Conservation (phyloP, 2,888 invertebrate species). For the Dasysyrphus albostriatus region DNA sequence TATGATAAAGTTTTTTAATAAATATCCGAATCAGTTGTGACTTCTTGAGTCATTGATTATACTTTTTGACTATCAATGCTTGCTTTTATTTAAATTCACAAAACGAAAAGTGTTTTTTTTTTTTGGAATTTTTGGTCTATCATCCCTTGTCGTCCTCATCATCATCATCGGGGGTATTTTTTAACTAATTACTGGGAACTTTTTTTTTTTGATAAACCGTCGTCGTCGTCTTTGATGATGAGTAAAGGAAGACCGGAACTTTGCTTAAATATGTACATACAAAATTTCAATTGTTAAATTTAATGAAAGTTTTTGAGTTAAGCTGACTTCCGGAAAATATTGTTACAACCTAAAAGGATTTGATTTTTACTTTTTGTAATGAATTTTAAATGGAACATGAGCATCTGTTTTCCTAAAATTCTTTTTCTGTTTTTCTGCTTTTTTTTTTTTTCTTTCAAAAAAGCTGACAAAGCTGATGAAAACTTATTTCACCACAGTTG, state of each 20-base stretch:
- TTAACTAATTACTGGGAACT: constrained; percentile 40
- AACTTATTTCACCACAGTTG: constrained; percentile 55
- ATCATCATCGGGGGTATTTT: constrained; percentile 33
- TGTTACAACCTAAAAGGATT: neutral
- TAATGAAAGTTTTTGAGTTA: neutral
- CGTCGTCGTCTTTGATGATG: neutral
- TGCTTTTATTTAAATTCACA: neutral
- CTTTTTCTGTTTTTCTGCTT: neutral
- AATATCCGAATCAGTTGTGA: constrained; percentile 59
- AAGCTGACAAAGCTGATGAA: constrained; percentile 50
- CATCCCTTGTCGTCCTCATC: neutral
- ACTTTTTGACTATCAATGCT: neutral
- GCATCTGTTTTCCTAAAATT: neutral
- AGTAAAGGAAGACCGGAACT: neutral
- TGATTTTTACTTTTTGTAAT: neutral
- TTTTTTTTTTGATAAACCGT: neutral
- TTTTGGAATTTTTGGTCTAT: constrained; percentile 2
- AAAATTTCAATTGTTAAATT: constrained; percentile 15
- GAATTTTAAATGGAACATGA: constrained; percentile 47
- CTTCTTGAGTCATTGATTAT: constrained; percentile 62
- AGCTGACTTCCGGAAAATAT: constrained; percentile 49
- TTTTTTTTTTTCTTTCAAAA: too few species aligned
- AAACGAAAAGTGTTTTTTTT: neutral
- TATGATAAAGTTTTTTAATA: constrained; percentile 56
- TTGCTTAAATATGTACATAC: neutral